Base-by-base conservation (phyloP, 2,888 invertebrate genomes). In the Drosophila gaucha region DNA sequence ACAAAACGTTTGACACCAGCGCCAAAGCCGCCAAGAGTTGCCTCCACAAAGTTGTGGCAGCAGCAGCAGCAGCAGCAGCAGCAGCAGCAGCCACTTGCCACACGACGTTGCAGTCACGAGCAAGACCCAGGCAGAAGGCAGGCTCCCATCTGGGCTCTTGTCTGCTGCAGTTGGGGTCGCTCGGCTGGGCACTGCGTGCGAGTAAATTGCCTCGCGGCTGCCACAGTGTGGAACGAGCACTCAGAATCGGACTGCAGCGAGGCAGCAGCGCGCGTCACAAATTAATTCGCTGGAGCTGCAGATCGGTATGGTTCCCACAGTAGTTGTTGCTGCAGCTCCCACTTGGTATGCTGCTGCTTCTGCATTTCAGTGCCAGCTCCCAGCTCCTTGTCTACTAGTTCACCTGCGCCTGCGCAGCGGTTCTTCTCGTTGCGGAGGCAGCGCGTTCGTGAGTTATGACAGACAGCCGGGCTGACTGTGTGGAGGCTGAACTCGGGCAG, bases 1-100 rank as follows among this genome's bases (percentile, higher is more conserved):
- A 89, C 89, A 88, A 89, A 89, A 86, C 89, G 86, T 90, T 89
- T 90, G 90, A 90, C 88, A 88, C 88, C 84, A 85, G 80, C 87
- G 85, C 87, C 84, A 85, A 85, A 85, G 84, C 87, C 84, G 84
- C 80, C 84, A 80, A 73, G 79, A 79, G 74, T 54, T 70, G 63
- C 59, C 78, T 73, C 67, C 46, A 39, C 46, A 43, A 30, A 12
- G 51, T 10, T 26, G 52, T 56, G 54, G 44, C 16, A 6, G 33
- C 28, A 39, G 49, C 55, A 54, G 58, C 69, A 43, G 30, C 38
- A 43, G 62, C 46, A 56, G 50, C 50, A 68, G 43, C 54, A 41
- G 24, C 47, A 58, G 43, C 54, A 52, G 62, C 71, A 74, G 82
- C 79, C 80, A 86, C 80, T 88, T 87, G 84, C 89, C 84, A 82